These are phyloP conservation scores for Falcaria lacertinaria DNA, from an alignment of 2,888 invertebrate species.

Conservation along the genomic window DNA sequence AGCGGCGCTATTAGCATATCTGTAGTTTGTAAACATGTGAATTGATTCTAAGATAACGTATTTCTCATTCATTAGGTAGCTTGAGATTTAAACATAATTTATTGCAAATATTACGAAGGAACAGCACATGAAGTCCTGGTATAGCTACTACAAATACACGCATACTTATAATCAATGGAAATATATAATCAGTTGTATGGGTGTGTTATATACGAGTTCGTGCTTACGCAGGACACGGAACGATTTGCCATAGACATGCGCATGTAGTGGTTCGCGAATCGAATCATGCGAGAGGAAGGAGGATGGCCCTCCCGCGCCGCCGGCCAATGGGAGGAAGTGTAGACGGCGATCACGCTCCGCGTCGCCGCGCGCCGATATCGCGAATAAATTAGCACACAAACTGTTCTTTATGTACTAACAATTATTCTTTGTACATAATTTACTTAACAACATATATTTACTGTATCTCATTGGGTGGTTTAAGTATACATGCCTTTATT, in stretches of 20 bases:
- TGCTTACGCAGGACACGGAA: slow-evolving; percentile 43
- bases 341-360: slow-evolving; percentile 42
- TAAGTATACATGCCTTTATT: background rate
- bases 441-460: background rate
- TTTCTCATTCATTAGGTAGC: background rate
- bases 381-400: slow-evolving; percentile 67
- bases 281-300: slow-evolving; percentile 73
- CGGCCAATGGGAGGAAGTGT: slow-evolving; percentile 62
- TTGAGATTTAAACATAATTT: background rate
- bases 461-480: background rate
- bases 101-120: background rate
- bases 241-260: slow-evolving; percentile 50
- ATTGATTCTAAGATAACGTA: slow-evolving; percentile 10
- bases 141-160: slow-evolving; percentile 11
- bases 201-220: slow-evolving; percentile 17
- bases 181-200: slow-evolving; percentile 9
- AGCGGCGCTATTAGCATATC: slow-evolving; percentile 28
- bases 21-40: slow-evolving; percentile 12
- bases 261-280: slow-evolving; percentile 66
- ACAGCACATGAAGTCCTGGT: slow-evolving; percentile 38
- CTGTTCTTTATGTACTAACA: slow-evolving; percentile 10
- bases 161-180: slow-evolving; percentile 5
- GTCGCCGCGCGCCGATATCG: slow-evolving; percentile 49
- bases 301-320: slow-evolving; percentile 71
- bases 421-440: slow-evolving; percentile 5